Base-by-base conservation (phyloP, 2,888 invertebrate genomes). In the Campaea margaritaria region DNA sequence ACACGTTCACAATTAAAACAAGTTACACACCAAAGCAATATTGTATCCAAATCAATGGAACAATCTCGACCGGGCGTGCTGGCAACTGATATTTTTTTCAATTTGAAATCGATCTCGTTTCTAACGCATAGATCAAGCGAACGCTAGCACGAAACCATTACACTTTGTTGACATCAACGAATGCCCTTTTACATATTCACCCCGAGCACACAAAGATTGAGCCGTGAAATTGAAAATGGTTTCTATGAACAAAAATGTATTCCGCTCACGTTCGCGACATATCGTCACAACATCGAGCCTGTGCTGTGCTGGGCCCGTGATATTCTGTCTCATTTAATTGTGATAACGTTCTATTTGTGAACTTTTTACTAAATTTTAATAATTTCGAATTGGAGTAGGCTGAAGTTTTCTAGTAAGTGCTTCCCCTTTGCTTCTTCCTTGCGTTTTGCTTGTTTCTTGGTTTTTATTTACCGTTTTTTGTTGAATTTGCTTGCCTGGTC, bases 181-280 rank as follows among this genome's bases (percentile, higher is more conserved):
- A 87, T 89, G 87, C 86, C 88, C 85, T 86, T 89, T 89, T 89
- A 90, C 86, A 89, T 89, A 91, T 91, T 89, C 89, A 87, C 88
- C 86, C 87, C 87, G 86, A 86, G 85, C 89, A 87, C 83, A 89
- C 87, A 91, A 89, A 90, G 90, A 91, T 91, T 91, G 91, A 91
- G 89, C 87, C 87, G 86, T 91, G 87, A 90, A 91, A 91, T 91
- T 91, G 91, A 90, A 91, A 91, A 90, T 90, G 86, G 86, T 89
- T 90, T 86, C 89, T 86, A 89, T 90, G 87, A 86, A 86, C 89
- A 87, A 89, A 88, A 91, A 86, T 87, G 79, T 91, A 91, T 91
- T 90, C 89, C 65, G 73, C 77, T 73, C 90, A 89, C 89, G 90
- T 85, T 75, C 78, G 68, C 77, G 65, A 79, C 82, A 81, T 87